phyloP scores from a whole-genome alignment of 64 coral and sea anemone species.

The Pachyseris speciosa region DNA sequence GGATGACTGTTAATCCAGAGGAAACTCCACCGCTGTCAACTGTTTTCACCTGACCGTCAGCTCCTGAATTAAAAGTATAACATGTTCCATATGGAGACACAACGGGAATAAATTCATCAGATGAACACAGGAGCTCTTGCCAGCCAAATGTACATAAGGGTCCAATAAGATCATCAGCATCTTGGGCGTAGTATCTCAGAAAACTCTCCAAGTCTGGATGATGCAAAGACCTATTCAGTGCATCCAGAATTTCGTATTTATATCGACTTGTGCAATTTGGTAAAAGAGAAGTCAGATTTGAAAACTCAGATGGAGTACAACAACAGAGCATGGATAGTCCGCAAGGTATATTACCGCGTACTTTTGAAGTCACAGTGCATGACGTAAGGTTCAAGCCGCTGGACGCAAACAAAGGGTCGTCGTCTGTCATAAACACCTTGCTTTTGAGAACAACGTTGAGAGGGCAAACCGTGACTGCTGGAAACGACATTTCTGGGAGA shows the following conservation, averaged over 20 bases:
- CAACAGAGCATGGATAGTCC: constrained; percentile 14
- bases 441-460: constrained; percentile 20
- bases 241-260: constrained; percentile 17
- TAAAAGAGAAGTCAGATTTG: neutral
- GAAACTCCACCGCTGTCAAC: constrained; percentile 28
- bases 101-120: constrained; percentile 21
- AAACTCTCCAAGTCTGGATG: constrained; percentile 17
- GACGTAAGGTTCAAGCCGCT: constrained; percentile 19
- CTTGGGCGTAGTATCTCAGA: neutral
- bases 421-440: constrained; percentile 1
- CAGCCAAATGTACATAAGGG: constrained; percentile 2
- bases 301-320: neutral
- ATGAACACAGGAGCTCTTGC: neutral
- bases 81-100: constrained; percentile 63
- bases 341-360: neutral
- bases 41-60: neutral
- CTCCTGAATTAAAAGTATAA: constrained; percentile 76
- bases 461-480: constrained; percentile 66
- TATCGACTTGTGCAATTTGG: constrained; percentile 60
- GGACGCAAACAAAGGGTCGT: constrained; percentile 2
- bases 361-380: neutral
- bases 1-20: constrained; percentile 16
- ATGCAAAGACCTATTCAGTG: neutral
- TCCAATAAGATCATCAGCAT: neutral
- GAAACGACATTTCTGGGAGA: constrained; percentile 30